Conservation (phyloP, 2,797 vertebrate species). For the Halcyon leucocephala region DNA sequence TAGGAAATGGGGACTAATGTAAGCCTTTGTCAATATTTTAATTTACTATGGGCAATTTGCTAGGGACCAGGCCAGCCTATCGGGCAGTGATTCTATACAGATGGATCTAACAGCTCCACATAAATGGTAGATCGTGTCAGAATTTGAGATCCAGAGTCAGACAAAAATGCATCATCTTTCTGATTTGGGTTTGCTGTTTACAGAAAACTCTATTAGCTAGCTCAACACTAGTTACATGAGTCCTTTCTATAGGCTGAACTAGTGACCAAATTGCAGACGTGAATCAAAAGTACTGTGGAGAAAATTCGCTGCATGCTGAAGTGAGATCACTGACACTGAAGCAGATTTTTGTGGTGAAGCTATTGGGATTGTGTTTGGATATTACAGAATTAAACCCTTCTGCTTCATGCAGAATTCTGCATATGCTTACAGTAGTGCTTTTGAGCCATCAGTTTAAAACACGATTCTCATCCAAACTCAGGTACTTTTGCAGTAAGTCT, state of each 20-base stretch:
- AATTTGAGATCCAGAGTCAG: background rate
- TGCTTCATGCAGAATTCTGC: background rate
- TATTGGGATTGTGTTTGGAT: background rate
- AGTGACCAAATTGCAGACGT: rapidly evolving
- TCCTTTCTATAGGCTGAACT: background rate
- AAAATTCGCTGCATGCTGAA: background rate
- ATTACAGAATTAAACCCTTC: background rate
- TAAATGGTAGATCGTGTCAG: background rate
- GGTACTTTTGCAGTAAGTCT: background rate
- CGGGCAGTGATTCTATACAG: background rate
- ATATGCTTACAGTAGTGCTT: background rate
- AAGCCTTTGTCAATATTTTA: background rate
- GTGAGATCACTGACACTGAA: background rate
- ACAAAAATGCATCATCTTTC: background rate
- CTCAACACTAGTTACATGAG: too few species aligned
- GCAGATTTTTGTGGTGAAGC: background rate
- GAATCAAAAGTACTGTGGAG: background rate
- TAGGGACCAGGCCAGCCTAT: background rate
- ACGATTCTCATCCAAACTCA: background rate
- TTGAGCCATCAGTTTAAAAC: background rate
- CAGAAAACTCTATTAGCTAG: background rate
- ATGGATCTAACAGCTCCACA: background rate
- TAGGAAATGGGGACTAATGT: background rate
- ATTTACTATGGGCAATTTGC: background rate
- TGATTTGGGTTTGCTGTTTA: background rate